Conservation (phyloP, 2,888 invertebrate genomes). For the Onchidella celtica region DNA sequence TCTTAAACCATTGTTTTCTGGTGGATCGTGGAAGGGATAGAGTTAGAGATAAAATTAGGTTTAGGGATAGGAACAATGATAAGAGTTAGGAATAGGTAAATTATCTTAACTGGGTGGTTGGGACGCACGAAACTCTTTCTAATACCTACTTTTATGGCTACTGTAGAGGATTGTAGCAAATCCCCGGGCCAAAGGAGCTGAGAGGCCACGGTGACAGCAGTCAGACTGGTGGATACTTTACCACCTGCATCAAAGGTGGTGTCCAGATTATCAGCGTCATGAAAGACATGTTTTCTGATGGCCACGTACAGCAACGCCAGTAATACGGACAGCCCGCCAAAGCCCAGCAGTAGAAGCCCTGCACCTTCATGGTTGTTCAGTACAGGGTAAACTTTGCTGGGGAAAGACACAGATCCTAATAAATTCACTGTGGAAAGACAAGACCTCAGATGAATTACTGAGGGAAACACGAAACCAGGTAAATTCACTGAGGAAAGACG, state of each 20-base stretch:
- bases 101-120: no score
- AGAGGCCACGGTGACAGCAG: slow-evolving; percentile 52
- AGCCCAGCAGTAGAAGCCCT: slow-evolving; percentile 64
- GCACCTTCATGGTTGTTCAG: slow-evolving; percentile 64
- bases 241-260: slow-evolving; percentile 64
- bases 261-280: slow-evolving; percentile 67
- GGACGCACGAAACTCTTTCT: no score
- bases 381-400: slow-evolving; percentile 51
- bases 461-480: no score
- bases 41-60: no score
- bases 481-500: no score
- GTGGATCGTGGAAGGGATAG: no score
- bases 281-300: slow-evolving; percentile 63
- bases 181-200: slow-evolving; percentile 55
- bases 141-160: slow-evolving; percentile 43
- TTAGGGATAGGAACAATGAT: no score
- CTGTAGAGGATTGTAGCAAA: slow-evolving; percentile 51
- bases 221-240: slow-evolving; percentile 49
- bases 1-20: no score
- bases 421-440: neutral
- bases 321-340: slow-evolving; percentile 66
- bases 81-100: no score
- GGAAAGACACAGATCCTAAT: neutral
- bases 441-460: neutral
- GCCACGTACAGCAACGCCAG: slow-evolving; percentile 64